These are phyloP conservation scores for Tridacna gigas DNA, from an alignment of 2,888 invertebrate species.

Conservation along the genomic window DNA sequence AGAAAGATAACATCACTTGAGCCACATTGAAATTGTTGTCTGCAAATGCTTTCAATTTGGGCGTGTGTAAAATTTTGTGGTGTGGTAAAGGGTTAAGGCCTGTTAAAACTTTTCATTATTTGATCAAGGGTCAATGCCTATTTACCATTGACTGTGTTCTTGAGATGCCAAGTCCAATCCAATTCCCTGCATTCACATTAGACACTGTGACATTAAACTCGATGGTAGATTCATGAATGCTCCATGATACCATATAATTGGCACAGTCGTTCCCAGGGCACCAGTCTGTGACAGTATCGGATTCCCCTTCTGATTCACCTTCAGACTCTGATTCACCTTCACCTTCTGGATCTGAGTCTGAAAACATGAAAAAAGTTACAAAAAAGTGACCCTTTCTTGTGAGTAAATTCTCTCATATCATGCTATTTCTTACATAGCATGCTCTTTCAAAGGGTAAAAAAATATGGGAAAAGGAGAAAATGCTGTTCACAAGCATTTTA, in stretches of 20 bases:
- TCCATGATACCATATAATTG: not conserved
- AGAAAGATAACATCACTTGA: too few relatives aligned
- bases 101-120: too few relatives aligned
- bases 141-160: not conserved
- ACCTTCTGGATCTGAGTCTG: slow-evolving; percentile 32
- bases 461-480: not conserved
- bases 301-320: slow-evolving; percentile 62
- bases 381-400: not conserved
- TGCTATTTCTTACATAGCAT: not conserved
- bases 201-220: not conserved
- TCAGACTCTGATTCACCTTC: slow-evolving; percentile 13
- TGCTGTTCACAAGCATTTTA: not conserved
- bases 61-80: too few relatives aligned
- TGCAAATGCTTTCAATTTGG: too few relatives aligned
- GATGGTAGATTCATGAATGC: not conserved
- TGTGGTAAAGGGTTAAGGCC: too few relatives aligned
- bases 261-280: slow-evolving; percentile 8
- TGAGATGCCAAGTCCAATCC: slow-evolving; percentile 10
- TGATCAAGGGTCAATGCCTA: too few relatives aligned
- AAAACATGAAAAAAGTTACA: not conserved
- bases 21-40: too few relatives aligned
- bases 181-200: not conserved
- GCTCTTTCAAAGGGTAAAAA: not conserved
- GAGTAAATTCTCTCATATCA: not conserved
- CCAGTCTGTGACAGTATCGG: not conserved